Percentiles rank a stretch among this genome's conserved stretches.
phyloP scores from a whole-genome alignment of 2,797 vertebrate species.

The Anableps anableps region DNA sequence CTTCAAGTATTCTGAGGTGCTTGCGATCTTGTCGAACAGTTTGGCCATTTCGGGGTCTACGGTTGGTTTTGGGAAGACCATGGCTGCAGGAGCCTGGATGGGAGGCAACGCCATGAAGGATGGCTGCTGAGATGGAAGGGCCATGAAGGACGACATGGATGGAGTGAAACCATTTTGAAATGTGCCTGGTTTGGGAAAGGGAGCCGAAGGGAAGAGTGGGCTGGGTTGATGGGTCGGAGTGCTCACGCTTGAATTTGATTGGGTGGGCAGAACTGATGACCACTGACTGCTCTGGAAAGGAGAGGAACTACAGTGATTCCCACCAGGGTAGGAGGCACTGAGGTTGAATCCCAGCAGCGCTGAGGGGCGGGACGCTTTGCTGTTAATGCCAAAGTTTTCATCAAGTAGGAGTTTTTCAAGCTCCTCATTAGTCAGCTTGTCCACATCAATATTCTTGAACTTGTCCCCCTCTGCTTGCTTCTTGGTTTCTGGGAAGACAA shows the following conservation, averaged over 20 bases:
- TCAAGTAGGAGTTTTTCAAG: constrained; percentile 94
- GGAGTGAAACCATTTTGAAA: constrained; percentile 92
- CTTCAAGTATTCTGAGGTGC: constrained; percentile 94
- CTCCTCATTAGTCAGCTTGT: constrained; percentile 91
- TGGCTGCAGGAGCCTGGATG: constrained; percentile 78
- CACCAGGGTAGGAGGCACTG: constrained; percentile 86
- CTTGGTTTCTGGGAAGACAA: constrained; percentile 92
- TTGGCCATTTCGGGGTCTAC: constrained; percentile 94
- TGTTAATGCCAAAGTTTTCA: constrained; percentile 87
- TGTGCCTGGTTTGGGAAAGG: constrained; percentile 86
- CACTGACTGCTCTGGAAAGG: constrained; percentile 85
- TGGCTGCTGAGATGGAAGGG: constrained; percentile 80
- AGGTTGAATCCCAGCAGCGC: constrained; percentile 83
- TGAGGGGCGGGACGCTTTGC: constrained; percentile 77
- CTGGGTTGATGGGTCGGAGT: constrained; percentile 72
- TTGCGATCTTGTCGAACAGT: constrained; percentile 96
- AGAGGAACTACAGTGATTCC: constrained; percentile 80
- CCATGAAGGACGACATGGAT: constrained; percentile 80
- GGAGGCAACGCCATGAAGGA: constrained; percentile 87
- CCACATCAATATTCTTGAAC: constrained; percentile 88
- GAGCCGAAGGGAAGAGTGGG: constrained; percentile 83
- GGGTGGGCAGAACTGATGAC: constrained; percentile 81
- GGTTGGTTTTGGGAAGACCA: constrained; percentile 83
- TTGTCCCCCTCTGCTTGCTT: constrained; percentile 82
- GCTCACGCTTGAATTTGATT: constrained; percentile 79